Conservation (phyloP, 2,888 invertebrate genomes). For the Rambutsinella grinnellia region DNA sequence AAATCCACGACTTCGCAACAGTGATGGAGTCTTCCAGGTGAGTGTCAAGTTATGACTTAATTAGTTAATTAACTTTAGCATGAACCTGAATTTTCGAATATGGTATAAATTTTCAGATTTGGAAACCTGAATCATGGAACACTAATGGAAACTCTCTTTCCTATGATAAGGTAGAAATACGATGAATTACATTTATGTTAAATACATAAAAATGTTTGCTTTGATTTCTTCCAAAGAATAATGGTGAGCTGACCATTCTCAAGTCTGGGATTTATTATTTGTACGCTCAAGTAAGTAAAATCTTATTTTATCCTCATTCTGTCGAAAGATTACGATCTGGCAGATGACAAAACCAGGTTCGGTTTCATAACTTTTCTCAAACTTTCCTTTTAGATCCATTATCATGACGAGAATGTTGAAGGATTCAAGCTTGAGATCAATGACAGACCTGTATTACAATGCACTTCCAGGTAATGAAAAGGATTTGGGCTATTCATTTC, state of each 20-base stretch:
- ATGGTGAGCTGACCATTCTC: conserved; percentile 78
- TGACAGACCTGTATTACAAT: conserved; percentile 78
- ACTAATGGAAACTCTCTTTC: no score
- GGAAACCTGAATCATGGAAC: conserved; percentile 78
- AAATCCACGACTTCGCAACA: conserved; percentile 78
- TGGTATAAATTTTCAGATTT: no score
- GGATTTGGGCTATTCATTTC: no score
- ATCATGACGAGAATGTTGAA: conserved; percentile 81
- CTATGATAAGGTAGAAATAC: no score
- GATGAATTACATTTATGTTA: no score
- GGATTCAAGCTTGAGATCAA: conserved; percentile 79
- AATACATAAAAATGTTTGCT: no score
- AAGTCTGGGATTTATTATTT: conserved; percentile 81
- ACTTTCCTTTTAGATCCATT: conserved; percentile 77
- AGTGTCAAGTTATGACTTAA: no score
- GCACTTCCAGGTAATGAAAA: no score
- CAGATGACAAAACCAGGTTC: not conserved
- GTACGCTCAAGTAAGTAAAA: conserved; percentile 77
- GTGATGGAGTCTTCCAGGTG: conserved; percentile 75
- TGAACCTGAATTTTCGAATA: conserved; percentile 4
- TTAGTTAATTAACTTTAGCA: not conserved
- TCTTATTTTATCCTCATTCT: no score
- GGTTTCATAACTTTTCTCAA: no score
- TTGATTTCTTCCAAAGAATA: no score
- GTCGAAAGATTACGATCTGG: no score